Evolutionary conservation across 1,140 invertebrate genomes (phyloP).

Genomic region (Grapholita molesta): DNA sequence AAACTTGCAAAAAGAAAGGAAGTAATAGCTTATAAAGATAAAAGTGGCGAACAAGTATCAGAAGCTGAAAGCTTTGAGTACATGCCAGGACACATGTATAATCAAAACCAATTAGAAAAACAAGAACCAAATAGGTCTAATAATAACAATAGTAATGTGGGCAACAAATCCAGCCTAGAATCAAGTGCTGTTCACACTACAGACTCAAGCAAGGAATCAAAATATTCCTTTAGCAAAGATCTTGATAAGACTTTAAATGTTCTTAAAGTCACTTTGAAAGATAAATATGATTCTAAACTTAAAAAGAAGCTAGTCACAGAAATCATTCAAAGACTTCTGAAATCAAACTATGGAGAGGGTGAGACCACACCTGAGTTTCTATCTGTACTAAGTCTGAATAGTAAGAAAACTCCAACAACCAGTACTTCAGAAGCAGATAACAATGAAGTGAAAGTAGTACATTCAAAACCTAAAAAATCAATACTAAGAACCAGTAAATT

Average conservation of each 20-base stretch:
- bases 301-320: conserved; percentile 69
- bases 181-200: conserved; percentile 59
- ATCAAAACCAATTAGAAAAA: conserved; percentile 56
- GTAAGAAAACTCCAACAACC: conserved; percentile 51
- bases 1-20: conserved; percentile 30
- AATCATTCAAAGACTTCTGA: conserved; percentile 60
- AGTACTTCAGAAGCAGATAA: conserved; percentile 63
- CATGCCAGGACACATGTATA: conserved; percentile 72
- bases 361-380: conserved; percentile 59
- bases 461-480: conserved; percentile 55
- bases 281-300: conserved; percentile 43
- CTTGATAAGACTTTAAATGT: conserved; percentile 64
- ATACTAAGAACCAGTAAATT: conserved; percentile 61
- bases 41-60: conserved; percentile 58
- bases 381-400: conserved; percentile 57
- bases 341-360: conserved; percentile 63
- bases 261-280: conserved; percentile 50
- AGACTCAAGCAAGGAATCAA: conserved; percentile 63
- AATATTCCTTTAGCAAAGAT: conserved; percentile 63
- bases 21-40: conserved; percentile 40
- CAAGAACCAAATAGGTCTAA: conserved; percentile 25
- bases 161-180: conserved; percentile 68
- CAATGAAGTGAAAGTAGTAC: conserved; percentile 33
- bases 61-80: conserved; percentile 76
- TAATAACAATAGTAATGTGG: conserved; percentile 37